A percentile compares a stretch with the other conserved stretches of the same genome.
Evolutionary conservation across 2,113 vertebrate species (phyloP).

Genomic region (Malaclemys terrapin): DNA sequence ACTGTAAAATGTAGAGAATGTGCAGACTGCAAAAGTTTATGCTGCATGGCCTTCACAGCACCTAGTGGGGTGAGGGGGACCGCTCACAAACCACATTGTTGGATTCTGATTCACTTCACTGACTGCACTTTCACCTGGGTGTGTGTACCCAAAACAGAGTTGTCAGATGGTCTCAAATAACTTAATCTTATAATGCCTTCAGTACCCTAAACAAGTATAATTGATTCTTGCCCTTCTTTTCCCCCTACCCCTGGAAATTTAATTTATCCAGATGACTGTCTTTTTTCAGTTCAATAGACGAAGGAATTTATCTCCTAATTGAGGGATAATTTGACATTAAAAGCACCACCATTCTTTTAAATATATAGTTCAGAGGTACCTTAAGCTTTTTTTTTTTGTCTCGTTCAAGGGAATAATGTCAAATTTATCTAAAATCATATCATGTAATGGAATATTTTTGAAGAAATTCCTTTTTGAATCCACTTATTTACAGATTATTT

Average conservation of each 20-base stretch:
- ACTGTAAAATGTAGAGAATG: not conserved
- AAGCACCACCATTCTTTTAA: not conserved
- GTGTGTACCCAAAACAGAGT: not conserved
- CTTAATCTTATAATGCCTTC: not conserved
- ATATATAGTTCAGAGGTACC: not conserved
- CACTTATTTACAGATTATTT: too few species aligned
- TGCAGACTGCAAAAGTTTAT: not conserved
- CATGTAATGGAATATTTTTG: not conserved
- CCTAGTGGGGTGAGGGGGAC: not conserved
- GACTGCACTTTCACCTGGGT: not conserved
- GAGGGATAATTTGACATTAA: not conserved
- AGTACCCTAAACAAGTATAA: not conserved
- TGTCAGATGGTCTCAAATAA: not conserved
- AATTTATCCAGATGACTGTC: not conserved
- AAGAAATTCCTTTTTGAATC: too few species aligned
- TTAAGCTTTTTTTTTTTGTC: not conserved
- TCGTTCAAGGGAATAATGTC: not conserved
- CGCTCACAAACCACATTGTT: not conserved
- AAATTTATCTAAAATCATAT: not conserved
- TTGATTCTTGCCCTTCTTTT: not conserved
- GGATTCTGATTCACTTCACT: not conserved
- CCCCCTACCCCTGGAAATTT: not conserved
- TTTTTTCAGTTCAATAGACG: not conserved
- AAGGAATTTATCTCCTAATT: not conserved
- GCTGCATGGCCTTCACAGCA: not conserved